Percentiles rank a stretch among this genome's conserved stretches.
These are phyloP conservation scores for Heliconius charithonia DNA, from an alignment of 2,888 invertebrate genomes.

Conservation along the genomic window DNA sequence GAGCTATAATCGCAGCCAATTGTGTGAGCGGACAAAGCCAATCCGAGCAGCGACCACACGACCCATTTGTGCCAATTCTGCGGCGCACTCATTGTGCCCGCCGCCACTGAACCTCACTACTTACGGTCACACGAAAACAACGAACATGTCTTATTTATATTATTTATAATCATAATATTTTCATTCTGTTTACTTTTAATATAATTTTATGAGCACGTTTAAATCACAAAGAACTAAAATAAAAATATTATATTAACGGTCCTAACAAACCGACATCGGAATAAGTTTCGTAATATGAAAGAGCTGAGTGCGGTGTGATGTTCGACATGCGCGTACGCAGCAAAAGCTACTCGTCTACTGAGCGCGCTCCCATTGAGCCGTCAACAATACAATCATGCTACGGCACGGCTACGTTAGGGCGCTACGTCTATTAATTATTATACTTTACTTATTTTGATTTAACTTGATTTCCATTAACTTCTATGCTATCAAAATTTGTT, in stretches of 20 bases:
- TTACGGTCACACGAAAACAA: slow-evolving; percentile 62
- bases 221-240: slow-evolving; percentile 33
- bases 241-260: slow-evolving; percentile 22
- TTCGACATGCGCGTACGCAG: slow-evolving; percentile 70
- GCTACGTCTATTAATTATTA: slow-evolving; percentile 65
- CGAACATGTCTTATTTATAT: slow-evolving; percentile 54
- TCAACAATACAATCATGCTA: slow-evolving; percentile 61
- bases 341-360: slow-evolving; percentile 73
- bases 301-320: slow-evolving; percentile 50
- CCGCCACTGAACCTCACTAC: slow-evolving; percentile 61
- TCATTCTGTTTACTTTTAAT: slow-evolving; percentile 3
- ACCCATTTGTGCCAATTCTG: slow-evolving; percentile 83
- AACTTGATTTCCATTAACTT: slow-evolving; percentile 26
- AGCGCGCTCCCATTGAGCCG: slow-evolving; percentile 56
- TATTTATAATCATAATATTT: slow-evolving; percentile 55
- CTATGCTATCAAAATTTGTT: too few relatives aligned
- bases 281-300: slow-evolving; percentile 57
- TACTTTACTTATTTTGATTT: slow-evolving; percentile 56
- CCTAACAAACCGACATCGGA: slow-evolving; percentile 55
- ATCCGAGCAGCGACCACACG: slow-evolving; percentile 81
- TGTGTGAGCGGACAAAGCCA: slow-evolving; percentile 83
- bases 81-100: slow-evolving; percentile 76
- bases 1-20: slow-evolving; percentile 82
- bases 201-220: slow-evolving; percentile 22
- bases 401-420: slow-evolving; percentile 70